phyloP scores from a whole-genome alignment of 2,888 invertebrate species.

The Cepaea hortensis region DNA sequence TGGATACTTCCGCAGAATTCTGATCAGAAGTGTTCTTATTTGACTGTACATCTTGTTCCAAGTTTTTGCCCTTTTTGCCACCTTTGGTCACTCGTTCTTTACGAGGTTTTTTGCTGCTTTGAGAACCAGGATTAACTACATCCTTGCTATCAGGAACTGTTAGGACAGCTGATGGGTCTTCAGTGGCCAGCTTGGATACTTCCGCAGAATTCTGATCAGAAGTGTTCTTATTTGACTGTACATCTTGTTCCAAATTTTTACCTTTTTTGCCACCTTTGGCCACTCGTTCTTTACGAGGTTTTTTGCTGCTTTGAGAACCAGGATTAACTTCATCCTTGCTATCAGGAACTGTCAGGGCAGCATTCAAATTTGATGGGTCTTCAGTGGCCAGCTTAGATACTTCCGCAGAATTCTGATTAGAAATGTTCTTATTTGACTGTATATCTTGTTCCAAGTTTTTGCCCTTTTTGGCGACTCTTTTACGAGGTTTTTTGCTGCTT shows the following conservation, averaged over 20 bases:
- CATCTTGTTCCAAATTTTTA: neutral
- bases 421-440: neutral
- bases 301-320: slow-evolving; percentile 34
- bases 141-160: neutral
- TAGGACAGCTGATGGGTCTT: neutral
- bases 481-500: slow-evolving; percentile 50
- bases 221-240: neutral
- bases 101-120: slow-evolving; percentile 47
- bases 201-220: neutral
- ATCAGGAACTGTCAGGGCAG: neutral
- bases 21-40: neutral
- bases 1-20: neutral
- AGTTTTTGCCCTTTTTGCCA: neutral
- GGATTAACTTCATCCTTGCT: neutral
- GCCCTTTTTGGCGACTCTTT: slow-evolving; percentile 21
- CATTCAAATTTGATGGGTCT: neutral
- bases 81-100: slow-evolving; percentile 44
- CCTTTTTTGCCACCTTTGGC: neutral
- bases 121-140: neutral
- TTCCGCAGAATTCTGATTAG: neutral
- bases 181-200: neutral
- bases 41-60: neutral
- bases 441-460: neutral
- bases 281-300: slow-evolving; percentile 48
- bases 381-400: neutral